Base-by-base conservation (phyloP, 2,888 invertebrate species). In the Lasioglossum zephyrum region DNA sequence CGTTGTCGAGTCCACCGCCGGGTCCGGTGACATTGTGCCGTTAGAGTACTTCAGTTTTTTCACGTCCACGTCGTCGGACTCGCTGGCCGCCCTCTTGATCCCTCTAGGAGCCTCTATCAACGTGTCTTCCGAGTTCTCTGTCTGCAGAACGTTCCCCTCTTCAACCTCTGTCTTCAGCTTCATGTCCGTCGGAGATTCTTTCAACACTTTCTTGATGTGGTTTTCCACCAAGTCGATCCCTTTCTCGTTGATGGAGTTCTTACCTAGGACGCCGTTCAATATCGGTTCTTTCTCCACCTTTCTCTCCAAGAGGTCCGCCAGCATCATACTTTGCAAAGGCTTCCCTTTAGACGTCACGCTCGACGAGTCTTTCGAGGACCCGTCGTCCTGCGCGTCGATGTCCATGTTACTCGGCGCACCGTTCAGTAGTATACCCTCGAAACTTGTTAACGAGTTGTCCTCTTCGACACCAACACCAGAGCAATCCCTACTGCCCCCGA, bases 251-350 rank as follows among this genome's bases (percentile, higher is more conserved):
- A 96, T 96, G 75, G 96, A 95, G 90, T 96, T 96, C 91, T 96
- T 96, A 8, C 95, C 95, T 60, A 96, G 92, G 36, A 96, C 95
- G 6, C 97, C 97, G 92, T 97, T 97, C 91, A 96, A 92, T 69
- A 96, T 94, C 0, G 96, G 96, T 79, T 96, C 96, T 82, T 96
- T 96, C 74, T 96, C 96, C 18, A 96, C 96, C 94, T 98, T 98
- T 92, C 98, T 97, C 93, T 98, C 98, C 5, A 98, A 95, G 77
- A 98, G 95, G 94, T 98, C 98, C 0, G 98, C 98, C 73, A 98
- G 95, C 97, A 98, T 97, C 93, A 95, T 93, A 49, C 93, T 93
- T 66, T 95, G 94, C 76, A 96, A 91, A 0, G 96, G 96, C 95
- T 98, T 97, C 92, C 97, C 97, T 93, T 95, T 95, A 1, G 93